Percentiles rank a stretch among this genome's conserved stretches.
Conservation (phyloP, 2,797 vertebrate genomes). For the Sebastes oblongus region DNA sequence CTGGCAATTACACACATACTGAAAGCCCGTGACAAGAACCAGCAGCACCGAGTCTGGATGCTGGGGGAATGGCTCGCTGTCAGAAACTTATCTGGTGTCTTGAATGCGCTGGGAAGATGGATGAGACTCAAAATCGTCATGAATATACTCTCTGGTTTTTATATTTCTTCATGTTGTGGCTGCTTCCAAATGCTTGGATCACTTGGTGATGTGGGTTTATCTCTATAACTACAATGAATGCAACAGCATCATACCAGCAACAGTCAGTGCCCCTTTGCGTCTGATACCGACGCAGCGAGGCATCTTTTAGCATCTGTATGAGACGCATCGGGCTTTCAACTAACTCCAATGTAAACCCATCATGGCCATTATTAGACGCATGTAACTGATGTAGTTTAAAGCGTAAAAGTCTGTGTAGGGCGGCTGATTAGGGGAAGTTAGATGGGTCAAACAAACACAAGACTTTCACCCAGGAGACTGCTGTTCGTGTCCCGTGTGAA, state of each 20-base stretch:
- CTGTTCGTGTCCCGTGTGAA: background rate
- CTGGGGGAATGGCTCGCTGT: constrained; percentile 4
- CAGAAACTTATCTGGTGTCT: constrained; percentile 8
- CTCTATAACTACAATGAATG: background rate
- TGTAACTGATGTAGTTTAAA: too few species aligned
- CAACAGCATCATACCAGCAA: background rate
- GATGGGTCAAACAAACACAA: too few species aligned
- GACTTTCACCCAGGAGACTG: too few species aligned
- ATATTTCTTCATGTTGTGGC: background rate
- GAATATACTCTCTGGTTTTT: background rate
- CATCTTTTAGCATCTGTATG: accelerated
- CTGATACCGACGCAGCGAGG: background rate
- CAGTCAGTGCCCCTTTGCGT: too few species aligned
- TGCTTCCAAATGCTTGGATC: background rate
- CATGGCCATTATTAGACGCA: accelerated
- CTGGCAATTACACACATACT: constrained; percentile 13
- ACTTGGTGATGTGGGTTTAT: background rate
- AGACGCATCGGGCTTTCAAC: accelerated
- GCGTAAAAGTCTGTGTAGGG: accelerated
- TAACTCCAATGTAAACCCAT: background rate
- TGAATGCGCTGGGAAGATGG: background rate
- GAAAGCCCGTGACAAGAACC: constrained; percentile 29
- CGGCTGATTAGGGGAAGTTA: accelerated
- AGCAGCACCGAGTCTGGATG: constrained; percentile 15
- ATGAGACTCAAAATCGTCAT: background rate